phyloP scores from a whole-genome alignment of 2,113 vertebrate species.

The Apteryx owenii region DNA sequence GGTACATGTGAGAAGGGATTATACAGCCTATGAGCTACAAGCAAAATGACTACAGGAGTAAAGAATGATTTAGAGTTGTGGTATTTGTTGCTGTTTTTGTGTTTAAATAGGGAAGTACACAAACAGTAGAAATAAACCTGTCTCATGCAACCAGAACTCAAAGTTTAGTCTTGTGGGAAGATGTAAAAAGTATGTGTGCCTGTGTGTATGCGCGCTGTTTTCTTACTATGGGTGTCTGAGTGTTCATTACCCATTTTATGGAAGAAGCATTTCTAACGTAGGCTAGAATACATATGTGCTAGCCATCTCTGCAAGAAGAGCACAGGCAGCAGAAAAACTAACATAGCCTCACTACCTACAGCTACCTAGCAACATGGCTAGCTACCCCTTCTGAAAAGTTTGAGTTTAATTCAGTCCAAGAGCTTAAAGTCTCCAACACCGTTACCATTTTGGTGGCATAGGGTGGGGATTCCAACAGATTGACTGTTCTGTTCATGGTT shows the following conservation, averaged over 20 bases:
- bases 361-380: neutral
- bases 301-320: neutral
- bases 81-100: neutral
- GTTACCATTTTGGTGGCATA: neutral
- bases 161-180: neutral
- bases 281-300: neutral
- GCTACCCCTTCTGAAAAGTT: neutral
- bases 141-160: neutral
- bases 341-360: neutral
- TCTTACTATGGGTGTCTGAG: fast-evolving
- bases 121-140: neutral
- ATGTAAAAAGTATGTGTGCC: neutral
- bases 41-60: neutral
- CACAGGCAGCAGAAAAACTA: fast-evolving
- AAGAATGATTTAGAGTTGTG: neutral
- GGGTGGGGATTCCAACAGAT: neutral
- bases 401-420: neutral
- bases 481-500: neutral
- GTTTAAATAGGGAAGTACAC: neutral
- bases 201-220: neutral
- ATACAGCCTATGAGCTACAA: neutral
- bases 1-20: neutral
- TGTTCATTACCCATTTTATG: neutral
- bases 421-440: neutral
- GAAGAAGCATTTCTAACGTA: neutral